A percentile compares a stretch with the other conserved stretches of the same genome.
Evolutionary conservation across 2,888 invertebrate species (phyloP).

Genomic region (Clusia tigrina): DNA sequence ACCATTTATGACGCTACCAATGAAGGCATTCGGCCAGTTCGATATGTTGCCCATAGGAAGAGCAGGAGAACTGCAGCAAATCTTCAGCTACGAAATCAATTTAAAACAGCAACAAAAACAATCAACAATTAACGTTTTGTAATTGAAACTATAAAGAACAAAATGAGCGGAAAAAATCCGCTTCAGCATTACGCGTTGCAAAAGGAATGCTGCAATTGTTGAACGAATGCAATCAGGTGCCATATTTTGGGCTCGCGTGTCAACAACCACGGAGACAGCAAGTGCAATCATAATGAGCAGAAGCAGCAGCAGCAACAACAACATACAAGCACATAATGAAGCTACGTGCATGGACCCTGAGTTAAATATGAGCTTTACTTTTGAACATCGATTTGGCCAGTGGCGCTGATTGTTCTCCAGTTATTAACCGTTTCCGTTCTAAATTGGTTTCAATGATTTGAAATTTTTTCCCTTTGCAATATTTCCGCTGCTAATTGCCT

Average conservation of each 20-base stretch:
- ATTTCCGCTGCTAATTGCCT: not conserved
- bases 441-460: not conserved
- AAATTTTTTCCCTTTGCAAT: not conserved
- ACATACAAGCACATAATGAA: slow-evolving; percentile 10
- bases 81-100: too few species aligned
- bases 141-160: too few species aligned
- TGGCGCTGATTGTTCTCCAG: not conserved
- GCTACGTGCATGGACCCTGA: not conserved
- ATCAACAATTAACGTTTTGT: too few species aligned
- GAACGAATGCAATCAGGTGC: not conserved
- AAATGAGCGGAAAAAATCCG: too few species aligned
- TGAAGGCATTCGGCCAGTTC: too few species aligned
- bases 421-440: not conserved
- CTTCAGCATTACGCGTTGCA: not conserved
- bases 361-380: not conserved
- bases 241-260: too few species aligned
- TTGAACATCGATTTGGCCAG: not conserved
- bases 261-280: too few species aligned
- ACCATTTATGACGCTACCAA: too few species aligned
- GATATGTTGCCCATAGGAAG: too few species aligned
- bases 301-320: slow-evolving; percentile 25
- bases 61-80: too few species aligned
- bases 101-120: too few species aligned
- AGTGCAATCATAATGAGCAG: not conserved
- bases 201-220: not conserved